Evolutionary conservation across 2,113 vertebrate genomes (phyloP).

Genomic region (Pseudolaguvia tuberculata): DNA sequence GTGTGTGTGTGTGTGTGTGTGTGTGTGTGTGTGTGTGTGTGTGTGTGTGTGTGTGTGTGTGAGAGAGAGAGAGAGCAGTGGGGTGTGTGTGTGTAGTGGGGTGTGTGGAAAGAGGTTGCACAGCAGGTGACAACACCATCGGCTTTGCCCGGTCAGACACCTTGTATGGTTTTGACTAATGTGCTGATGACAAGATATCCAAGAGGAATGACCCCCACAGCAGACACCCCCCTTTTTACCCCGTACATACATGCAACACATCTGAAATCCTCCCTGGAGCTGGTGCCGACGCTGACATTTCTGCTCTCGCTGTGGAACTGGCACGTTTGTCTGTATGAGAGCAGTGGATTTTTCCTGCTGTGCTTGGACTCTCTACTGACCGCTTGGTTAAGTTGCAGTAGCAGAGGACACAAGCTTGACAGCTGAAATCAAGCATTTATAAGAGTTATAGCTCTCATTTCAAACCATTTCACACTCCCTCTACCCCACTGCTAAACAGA

Average conservation of each 20-base stretch:
- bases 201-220: constrained; percentile 32
- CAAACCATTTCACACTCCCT: background rate
- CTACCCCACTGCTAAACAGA: background rate
- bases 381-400: background rate
- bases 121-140: constrained; percentile 19
- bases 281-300: background rate
- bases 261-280: background rate
- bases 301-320: background rate
- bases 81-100: too few species aligned
- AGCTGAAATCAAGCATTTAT: background rate
- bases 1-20: too few species aligned
- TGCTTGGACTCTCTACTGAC: background rate
- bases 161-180: constrained; percentile 27
- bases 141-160: constrained; percentile 40
- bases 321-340: background rate
- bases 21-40: background rate
- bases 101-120: background rate
- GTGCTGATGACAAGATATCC: constrained; percentile 22
- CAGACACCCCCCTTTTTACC: background rate
- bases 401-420: background rate
- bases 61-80: background rate
- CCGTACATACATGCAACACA: background rate
- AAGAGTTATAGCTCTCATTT: background rate
- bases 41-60: constrained; percentile 6
- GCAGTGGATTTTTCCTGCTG: constrained; percentile 4